Conservation (phyloP, 2,113 vertebrate species). For the Nestor notabilis region DNA sequence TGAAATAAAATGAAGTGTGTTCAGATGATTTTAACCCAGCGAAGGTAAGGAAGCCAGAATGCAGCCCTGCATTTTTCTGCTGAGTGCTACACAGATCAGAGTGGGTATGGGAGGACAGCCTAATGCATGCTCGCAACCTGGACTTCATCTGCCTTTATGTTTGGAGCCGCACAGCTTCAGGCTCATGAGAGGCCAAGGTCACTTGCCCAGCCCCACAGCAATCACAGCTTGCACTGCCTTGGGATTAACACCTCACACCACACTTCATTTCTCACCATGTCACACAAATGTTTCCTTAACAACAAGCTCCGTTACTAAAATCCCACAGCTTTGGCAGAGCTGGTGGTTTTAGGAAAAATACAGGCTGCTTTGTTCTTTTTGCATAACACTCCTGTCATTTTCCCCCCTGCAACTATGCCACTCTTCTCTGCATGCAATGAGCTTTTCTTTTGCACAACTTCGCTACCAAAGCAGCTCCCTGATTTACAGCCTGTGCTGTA, state of each 20-base stretch:
- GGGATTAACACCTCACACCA: neutral
- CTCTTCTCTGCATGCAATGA: neutral
- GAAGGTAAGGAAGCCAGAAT: neutral
- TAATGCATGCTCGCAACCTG: neutral
- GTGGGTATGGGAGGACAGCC: accelerated
- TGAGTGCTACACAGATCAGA: accelerated
- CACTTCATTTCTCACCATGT: neutral
- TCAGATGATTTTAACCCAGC: neutral
- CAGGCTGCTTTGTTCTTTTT: neutral
- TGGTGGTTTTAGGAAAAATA: neutral
- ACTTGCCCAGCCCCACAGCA: neutral
- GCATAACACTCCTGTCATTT: neutral
- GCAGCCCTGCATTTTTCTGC: neutral
- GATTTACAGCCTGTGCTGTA: neutral
- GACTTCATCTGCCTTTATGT: neutral
- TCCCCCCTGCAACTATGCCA: neutral
- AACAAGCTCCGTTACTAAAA: neutral
- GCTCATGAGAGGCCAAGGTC: neutral
- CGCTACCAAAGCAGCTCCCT: constrained; percentile 31
- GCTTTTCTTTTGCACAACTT: constrained; percentile 11
- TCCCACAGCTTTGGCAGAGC: neutral
- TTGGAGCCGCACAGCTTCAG: neutral
- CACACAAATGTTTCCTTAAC: neutral
- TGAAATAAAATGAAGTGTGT: accelerated
- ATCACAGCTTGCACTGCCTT: neutral